A percentile compares a stretch with the other conserved stretches of the same genome.
Conservation (phyloP, 2,797 vertebrate species). For the Distichodus sexfasciatus region DNA sequence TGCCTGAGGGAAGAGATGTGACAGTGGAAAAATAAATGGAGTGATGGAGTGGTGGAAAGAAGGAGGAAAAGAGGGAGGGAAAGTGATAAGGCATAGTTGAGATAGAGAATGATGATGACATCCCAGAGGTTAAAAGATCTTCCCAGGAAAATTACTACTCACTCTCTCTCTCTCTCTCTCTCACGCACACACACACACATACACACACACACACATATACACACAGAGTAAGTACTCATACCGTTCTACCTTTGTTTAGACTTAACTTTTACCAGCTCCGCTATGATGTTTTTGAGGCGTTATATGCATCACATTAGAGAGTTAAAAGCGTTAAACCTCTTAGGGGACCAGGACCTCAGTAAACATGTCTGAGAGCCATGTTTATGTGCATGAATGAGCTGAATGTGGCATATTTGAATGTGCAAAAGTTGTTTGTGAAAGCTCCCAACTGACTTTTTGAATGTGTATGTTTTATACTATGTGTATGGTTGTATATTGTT, state of each 20-base stretch:
- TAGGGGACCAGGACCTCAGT: neutral
- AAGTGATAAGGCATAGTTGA: slow-evolving; percentile 4
- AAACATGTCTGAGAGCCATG: no score
- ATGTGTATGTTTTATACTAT: no score
- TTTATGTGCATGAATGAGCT: no score
- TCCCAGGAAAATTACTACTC: neutral
- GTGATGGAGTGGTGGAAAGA: neutral
- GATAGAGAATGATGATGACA: neutral
- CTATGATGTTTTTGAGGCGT: neutral
- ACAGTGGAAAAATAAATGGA: slow-evolving; percentile 36
- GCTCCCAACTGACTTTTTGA: no score
- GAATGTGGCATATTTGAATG: no score
- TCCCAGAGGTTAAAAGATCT: neutral
- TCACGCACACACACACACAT: neutral
- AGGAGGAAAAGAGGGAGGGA: neutral
- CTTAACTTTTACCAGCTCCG: neutral
- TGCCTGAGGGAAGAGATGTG: slow-evolving; percentile 26
- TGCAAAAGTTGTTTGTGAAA: no score
- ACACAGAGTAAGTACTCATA: neutral
- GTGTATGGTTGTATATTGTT: no score
- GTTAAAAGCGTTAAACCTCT: neutral
- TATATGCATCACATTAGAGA: neutral
- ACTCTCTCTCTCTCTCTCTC: no score
- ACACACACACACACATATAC: slow-evolving; percentile 11
- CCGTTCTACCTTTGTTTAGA: neutral